These are phyloP conservation scores for Choristoneura fumiferana DNA, from an alignment of 1,140 invertebrate species.

Conservation along the genomic window DNA sequence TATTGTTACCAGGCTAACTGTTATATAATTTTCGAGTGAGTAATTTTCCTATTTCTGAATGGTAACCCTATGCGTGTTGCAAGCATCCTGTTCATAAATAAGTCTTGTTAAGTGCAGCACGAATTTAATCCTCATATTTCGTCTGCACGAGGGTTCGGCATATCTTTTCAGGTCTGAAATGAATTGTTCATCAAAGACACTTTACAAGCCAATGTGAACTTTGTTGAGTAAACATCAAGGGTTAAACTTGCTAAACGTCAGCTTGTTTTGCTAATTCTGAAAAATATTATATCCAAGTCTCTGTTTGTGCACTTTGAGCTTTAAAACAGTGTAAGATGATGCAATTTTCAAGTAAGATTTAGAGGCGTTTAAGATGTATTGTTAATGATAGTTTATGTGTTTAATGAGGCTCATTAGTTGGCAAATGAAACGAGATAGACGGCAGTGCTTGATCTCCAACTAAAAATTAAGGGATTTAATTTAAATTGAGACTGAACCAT, in stretches of 20 bases:
- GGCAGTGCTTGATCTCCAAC: slow-evolving; percentile 43
- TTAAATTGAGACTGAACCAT: slow-evolving; percentile 31
- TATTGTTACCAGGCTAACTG: too few species aligned
- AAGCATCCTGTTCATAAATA: slow-evolving; percentile 67
- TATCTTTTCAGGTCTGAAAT: slow-evolving; percentile 64
- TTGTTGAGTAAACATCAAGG: slow-evolving; percentile 30
- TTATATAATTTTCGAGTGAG: too few species aligned
- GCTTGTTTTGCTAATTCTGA: not conserved
- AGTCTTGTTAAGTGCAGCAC: slow-evolving; percentile 73
- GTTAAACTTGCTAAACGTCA: slow-evolving; percentile 31
- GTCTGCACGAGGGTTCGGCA: slow-evolving; percentile 65
- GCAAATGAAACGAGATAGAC: slow-evolving; percentile 55
- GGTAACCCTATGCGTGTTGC: slow-evolving; percentile 30
- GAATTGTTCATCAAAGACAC: slow-evolving; percentile 40
- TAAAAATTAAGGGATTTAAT: slow-evolving; percentile 43
- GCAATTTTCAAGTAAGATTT: not conserved
- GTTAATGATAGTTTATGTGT: slow-evolving; percentile 26
- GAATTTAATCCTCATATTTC: slow-evolving; percentile 78
- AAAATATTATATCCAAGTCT: not conserved
- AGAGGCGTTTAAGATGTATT: slow-evolving; percentile 5
- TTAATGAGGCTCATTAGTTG: slow-evolving; percentile 59
- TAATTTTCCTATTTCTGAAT: too few species aligned
- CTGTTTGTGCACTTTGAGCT: not conserved
- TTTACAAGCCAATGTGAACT: slow-evolving; percentile 41
- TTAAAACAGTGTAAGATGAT: not conserved